Evolutionary conservation across 2,113 vertebrate genomes (phyloP), one percentile per base, ranked within the genome.

Genomic region (Corythornis cristatus): DNA sequence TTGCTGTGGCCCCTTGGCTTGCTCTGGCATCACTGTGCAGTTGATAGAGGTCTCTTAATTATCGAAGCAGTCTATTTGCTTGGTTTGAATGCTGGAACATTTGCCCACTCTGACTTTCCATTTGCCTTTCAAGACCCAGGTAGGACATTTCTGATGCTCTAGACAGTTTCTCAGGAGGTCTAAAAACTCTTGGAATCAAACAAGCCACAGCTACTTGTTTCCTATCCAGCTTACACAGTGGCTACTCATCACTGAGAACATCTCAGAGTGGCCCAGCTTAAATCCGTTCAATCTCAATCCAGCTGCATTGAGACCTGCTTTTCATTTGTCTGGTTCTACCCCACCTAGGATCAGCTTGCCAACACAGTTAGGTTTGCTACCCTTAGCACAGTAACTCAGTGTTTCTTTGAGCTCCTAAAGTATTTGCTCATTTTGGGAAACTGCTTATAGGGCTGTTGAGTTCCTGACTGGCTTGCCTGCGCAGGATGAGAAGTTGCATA

Each of bases 161-260:
- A 28, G 7, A 7, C 14, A 20, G 0, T 81, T 91, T 77, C n/a
- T 83, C 21, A 26, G 13, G 28, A 66, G 35, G 43, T 74, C 22
- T 23, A 71, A 78, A 89, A 72, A 11, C 7, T 81, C n/a, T 28
- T 75, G 48, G 26, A 29, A 88, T 57, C 0, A 1, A 37, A 13
- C 61, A 68, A 65, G n/a, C 19, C 15, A 12, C 43, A 81, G 40
- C 8, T 73, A 3, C 7, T 74, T 3, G 1, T 43, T 85, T 67
- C 15, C n/a, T 53, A 22, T 80, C 17, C 22, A 74, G 8, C 18
- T 60, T 29, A 31, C 0, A 0, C 15, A 14, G 35, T 42, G 56
- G 14, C 57, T 82, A 1, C 26, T 76, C 11, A 57, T 45, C 21
- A 58, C 16, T 28, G 43, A 68, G 60, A 71, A 28, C 10, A 29